A percentile compares a stretch with the other conserved stretches of the same genome.
phyloP scores from a whole-genome alignment of 2,113 vertebrate genomes.

The Ictalurus furcatus region DNA sequence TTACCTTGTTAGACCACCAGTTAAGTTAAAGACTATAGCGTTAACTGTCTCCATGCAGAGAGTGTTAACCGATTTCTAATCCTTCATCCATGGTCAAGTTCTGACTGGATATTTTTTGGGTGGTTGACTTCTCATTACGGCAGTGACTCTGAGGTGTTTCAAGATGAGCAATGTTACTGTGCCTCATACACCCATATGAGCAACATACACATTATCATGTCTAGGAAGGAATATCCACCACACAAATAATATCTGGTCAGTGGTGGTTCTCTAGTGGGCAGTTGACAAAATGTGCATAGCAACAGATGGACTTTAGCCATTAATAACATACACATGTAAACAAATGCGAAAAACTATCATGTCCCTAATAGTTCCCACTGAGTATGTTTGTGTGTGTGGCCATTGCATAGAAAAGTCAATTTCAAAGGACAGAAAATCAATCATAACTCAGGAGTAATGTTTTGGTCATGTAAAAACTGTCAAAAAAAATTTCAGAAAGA shows the following conservation, averaged over 20 bases:
- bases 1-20: background rate
- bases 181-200: background rate
- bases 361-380: background rate
- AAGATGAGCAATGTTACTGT: background rate
- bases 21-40: background rate
- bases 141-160: background rate
- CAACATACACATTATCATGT: background rate
- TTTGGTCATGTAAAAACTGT: background rate
- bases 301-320: background rate
- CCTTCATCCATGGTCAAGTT: background rate
- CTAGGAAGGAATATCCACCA: background rate
- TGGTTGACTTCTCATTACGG: background rate
- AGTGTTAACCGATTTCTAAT: background rate
- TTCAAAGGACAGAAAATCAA: constrained; percentile 9
- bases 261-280: background rate
- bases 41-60: background rate
- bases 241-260: background rate
- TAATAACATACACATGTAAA: background rate
- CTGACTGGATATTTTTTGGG: background rate
- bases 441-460: constrained; percentile 11
- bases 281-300: background rate
- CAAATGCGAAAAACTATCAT: background rate
- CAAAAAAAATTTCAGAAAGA: background rate
- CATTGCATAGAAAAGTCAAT: constrained; percentile 42
- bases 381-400: background rate